These are phyloP conservation scores for Nyctibius grandis DNA, from an alignment of 2,797 vertebrate species.

Conservation along the genomic window DNA sequence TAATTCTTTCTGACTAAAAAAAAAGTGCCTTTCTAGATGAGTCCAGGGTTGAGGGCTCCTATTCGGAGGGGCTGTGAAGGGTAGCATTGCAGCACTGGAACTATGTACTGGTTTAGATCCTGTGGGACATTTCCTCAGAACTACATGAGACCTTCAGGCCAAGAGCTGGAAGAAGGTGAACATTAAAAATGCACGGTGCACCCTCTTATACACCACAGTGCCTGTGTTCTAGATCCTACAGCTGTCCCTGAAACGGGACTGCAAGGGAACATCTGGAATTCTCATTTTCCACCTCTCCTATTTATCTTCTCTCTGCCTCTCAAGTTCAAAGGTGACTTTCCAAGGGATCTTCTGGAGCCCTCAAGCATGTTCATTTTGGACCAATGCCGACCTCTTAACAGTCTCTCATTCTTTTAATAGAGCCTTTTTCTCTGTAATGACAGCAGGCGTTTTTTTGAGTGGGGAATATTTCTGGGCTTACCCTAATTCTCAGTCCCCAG, in stretches of 20 bases:
- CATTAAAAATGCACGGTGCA: not conserved
- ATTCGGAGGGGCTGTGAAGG: not conserved
- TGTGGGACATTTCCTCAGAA: not conserved
- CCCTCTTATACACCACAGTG: not conserved
- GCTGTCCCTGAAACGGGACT: not conserved
- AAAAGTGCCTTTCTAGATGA: not conserved
- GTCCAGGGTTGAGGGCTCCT: not conserved
- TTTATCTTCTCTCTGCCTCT: not conserved
- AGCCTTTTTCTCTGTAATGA: constrained; percentile 8
- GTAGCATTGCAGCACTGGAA: not conserved
- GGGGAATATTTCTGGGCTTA: constrained; percentile 40
- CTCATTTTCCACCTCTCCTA: not conserved
- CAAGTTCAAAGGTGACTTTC: not conserved
- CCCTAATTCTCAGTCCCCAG: not conserved
- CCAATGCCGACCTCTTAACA: not conserved
- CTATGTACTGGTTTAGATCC: not conserved
- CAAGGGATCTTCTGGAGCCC: not conserved
- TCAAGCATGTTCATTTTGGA: not conserved
- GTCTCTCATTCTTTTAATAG: not conserved
- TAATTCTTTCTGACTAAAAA: constrained; percentile 54
- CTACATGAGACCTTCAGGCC: not conserved
- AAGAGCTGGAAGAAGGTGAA: not conserved
- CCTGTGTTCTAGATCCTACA: not conserved
- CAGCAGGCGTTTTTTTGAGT: not conserved
- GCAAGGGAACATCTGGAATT: not conserved